Percentiles rank a stretch among this genome's conserved stretches.
Conservation (phyloP, 2,113 vertebrate species). For the Rafetus swinhoei region DNA sequence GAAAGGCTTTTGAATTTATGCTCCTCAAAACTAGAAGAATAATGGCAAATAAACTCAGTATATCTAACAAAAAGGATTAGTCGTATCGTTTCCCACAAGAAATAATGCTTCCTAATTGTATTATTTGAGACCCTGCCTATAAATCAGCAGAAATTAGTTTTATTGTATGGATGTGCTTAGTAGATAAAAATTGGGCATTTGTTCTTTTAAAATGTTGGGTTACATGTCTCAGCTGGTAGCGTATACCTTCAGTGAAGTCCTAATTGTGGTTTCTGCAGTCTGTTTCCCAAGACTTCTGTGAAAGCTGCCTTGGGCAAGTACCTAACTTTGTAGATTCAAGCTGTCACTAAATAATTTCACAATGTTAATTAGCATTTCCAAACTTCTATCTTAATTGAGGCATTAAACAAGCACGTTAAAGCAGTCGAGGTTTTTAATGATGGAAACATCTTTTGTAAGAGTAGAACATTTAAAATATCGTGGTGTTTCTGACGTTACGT, state of each 20-base stretch:
- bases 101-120: background rate
- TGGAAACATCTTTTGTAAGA: constrained; percentile 15
- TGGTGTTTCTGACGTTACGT: constrained; percentile 35
- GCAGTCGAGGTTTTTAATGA: constrained; percentile 48
- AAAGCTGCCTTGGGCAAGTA: constrained; percentile 66
- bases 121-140: background rate
- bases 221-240: constrained; percentile 59
- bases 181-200: background rate
- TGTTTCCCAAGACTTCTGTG: constrained; percentile 72
- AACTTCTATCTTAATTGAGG: constrained; percentile 70
- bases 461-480: constrained; percentile 30
- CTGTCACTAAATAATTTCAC: constrained; percentile 74
- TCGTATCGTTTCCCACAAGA: background rate
- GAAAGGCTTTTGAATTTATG: background rate
- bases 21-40: background rate
- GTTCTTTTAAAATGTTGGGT: background rate
- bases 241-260: constrained; percentile 61
- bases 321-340: constrained; percentile 71
- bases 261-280: constrained; percentile 61
- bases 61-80: background rate
- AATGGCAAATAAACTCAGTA: background rate
- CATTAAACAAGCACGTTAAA: constrained; percentile 71
- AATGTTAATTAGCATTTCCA: constrained; percentile 75
- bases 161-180: background rate
- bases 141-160: background rate